Conservation (phyloP, 2,888 invertebrate genomes). For the Phaedon cochleariae region DNA sequence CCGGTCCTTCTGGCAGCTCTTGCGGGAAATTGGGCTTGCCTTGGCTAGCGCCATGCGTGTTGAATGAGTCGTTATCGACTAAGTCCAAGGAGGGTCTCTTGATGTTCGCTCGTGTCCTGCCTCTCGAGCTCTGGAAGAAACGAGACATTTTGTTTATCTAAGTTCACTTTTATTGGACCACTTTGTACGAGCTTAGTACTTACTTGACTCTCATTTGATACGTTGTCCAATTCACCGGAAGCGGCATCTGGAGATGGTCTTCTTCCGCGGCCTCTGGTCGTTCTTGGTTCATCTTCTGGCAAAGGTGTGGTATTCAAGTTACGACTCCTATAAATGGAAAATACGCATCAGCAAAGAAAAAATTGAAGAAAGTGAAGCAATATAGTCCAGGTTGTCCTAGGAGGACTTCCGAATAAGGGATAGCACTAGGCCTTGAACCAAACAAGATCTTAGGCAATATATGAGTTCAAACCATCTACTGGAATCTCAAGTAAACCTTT, state of each 20-base stretch:
- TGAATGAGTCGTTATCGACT: constrained; percentile 84
- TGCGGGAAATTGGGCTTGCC: constrained; percentile 67
- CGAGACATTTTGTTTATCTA: background rate
- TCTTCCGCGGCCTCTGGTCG: constrained; percentile 62
- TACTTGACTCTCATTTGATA: constrained; percentile 60
- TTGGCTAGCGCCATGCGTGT: constrained; percentile 68
- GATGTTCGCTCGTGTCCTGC: constrained; percentile 69
- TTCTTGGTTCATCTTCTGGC: constrained; percentile 54
- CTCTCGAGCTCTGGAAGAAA: constrained; percentile 51
- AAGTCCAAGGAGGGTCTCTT: constrained; percentile 81
- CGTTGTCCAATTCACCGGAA: constrained; percentile 51
- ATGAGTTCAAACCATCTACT: no score
- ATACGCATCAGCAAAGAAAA: background rate
- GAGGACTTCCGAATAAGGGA: no score
- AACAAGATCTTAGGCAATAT: no score
- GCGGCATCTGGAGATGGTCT: constrained; percentile 54
- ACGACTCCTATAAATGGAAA: constrained; percentile 63
- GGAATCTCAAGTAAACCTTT: no score
- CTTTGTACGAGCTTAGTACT: constrained; percentile 28
- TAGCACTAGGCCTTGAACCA: no score
- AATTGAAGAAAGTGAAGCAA: no score
- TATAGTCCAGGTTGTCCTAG: no score
- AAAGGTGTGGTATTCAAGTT: constrained; percentile 66
- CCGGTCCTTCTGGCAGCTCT: constrained; percentile 65
- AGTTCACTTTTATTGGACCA: no score